Evolutionary conservation across 1,140 invertebrate species (phyloP).

Genomic region (Oncopodura yosiiana): DNA sequence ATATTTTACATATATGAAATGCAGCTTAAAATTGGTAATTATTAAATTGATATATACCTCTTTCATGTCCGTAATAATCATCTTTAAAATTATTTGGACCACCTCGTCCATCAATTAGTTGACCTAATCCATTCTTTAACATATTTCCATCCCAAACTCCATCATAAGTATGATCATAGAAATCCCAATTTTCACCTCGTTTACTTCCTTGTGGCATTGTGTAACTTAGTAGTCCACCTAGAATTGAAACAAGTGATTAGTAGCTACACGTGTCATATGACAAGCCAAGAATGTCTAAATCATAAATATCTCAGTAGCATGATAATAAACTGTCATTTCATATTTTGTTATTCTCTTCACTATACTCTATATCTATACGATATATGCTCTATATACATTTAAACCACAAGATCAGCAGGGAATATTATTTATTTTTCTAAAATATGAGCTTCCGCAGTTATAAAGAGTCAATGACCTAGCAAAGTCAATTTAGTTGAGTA

Average conservation of each 20-base stretch:
- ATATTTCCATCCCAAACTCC: constrained; percentile 63
- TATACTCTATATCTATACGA: too few species aligned
- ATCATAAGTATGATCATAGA: constrained; percentile 87
- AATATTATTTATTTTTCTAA: too few species aligned
- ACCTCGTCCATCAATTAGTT: constrained; percentile 64
- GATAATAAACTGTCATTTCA: too few species aligned
- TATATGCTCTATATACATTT: too few species aligned
- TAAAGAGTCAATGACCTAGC: too few species aligned
- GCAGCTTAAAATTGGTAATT: not conserved
- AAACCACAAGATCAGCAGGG: too few species aligned
- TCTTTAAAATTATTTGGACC: constrained; percentile 68
- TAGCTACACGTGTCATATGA: too few species aligned
- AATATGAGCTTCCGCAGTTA: too few species aligned
- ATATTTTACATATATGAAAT: not conserved
- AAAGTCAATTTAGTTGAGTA: too few species aligned
- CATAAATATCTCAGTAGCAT: too few species aligned
- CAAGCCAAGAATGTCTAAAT: too few species aligned
- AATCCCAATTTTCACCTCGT: constrained; percentile 62
- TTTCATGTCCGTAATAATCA: constrained; percentile 50
- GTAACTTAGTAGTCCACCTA: constrained; percentile 72
- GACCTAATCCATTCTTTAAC: constrained; percentile 66
- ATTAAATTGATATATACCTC: constrained; percentile 37
- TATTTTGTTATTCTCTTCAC: too few species aligned
- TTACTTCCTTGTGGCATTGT: constrained; percentile 71
- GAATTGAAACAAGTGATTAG: not conserved